A percentile compares a stretch with the other conserved stretches of the same genome.
phyloP scores from a whole-genome alignment of 2,888 invertebrate species.

The Cerastoderma edule region DNA sequence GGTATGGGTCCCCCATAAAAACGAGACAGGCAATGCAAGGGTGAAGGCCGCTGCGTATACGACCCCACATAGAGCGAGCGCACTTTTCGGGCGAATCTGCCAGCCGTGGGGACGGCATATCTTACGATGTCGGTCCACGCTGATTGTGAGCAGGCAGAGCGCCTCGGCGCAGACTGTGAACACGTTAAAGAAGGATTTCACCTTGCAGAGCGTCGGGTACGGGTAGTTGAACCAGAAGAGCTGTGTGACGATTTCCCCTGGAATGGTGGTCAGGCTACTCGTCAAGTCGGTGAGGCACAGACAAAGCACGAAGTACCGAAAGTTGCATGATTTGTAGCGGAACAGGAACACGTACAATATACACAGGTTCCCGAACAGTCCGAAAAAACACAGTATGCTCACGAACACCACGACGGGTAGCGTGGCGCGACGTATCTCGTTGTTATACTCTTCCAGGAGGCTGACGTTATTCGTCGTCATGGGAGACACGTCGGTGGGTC shows the following conservation, averaged over 20 bases:
- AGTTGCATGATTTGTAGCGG: conserved; percentile 48
- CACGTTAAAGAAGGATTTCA: conserved; percentile 57
- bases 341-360: conserved; percentile 51
- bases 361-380: conserved; percentile 50
- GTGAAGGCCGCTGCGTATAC: conserved; percentile 31
- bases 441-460: conserved; percentile 26
- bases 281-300: conserved; percentile 45
- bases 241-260: conserved; percentile 53
- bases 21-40: conserved; percentile 39
- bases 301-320: conserved; percentile 54
- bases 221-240: conserved; percentile 53
- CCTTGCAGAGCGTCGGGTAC: conserved; percentile 36
- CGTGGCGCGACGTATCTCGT: conserved; percentile 35
- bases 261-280: conserved; percentile 49
- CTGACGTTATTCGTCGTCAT: too few species aligned
- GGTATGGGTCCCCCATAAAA: conserved; percentile 52
- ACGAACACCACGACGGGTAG: conserved; percentile 46
- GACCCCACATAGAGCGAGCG: conserved; percentile 30
- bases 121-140: conserved; percentile 70
- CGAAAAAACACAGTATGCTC: conserved; percentile 40
- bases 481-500: too few species aligned
- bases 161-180: conserved; percentile 63
- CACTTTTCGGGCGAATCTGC: conserved; percentile 34
- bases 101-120: conserved; percentile 67
- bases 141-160: conserved; percentile 66